A percentile compares a stretch with the other conserved stretches of the same genome.
Evolutionary conservation across 2,113 vertebrate species (phyloP).

Genomic region (Lonchura striata): DNA sequence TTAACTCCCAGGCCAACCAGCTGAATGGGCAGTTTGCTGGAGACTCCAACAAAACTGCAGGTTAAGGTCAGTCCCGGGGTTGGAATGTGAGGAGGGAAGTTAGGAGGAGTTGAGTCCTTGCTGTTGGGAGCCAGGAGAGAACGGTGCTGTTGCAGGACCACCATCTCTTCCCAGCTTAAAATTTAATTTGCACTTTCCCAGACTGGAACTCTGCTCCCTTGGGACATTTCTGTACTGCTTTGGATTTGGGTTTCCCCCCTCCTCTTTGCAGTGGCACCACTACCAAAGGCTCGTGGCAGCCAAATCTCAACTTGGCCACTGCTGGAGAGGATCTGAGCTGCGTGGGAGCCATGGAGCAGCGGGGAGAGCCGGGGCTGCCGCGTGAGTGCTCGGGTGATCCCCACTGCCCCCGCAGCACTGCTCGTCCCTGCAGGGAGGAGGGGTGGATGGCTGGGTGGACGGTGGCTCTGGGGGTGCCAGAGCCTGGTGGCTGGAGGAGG

Average conservation of each 20-base stretch:
- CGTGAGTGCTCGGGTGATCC: not conserved
- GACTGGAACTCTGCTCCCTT: not conserved
- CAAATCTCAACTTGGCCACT: accelerated
- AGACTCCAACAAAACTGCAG: not conserved
- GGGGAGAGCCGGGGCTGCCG: not conserved
- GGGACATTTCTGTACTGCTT: not conserved
- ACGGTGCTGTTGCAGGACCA: accelerated
- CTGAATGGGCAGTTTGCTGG: conserved; percentile 26
- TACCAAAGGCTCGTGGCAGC: not conserved
- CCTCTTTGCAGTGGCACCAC: not conserved
- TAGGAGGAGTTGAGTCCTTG: accelerated
- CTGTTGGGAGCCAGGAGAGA: not conserved
- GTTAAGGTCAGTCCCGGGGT: conserved; percentile 6
- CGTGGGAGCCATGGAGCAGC: not conserved
- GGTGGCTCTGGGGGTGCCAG: not conserved
- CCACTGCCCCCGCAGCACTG: accelerated
- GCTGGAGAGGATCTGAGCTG: not conserved
- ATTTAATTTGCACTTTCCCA: not conserved
- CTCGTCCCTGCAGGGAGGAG: not conserved
- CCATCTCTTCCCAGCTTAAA: not conserved
- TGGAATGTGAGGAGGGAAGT: not conserved
- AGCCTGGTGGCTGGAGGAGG: not conserved
- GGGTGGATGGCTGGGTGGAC: not conserved
- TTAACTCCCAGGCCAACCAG: conserved; percentile 27
- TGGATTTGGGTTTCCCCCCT: not conserved